Evolutionary conservation across 2,113 vertebrate genomes (phyloP).

Genomic region (Atlantisia rogersi): DNA sequence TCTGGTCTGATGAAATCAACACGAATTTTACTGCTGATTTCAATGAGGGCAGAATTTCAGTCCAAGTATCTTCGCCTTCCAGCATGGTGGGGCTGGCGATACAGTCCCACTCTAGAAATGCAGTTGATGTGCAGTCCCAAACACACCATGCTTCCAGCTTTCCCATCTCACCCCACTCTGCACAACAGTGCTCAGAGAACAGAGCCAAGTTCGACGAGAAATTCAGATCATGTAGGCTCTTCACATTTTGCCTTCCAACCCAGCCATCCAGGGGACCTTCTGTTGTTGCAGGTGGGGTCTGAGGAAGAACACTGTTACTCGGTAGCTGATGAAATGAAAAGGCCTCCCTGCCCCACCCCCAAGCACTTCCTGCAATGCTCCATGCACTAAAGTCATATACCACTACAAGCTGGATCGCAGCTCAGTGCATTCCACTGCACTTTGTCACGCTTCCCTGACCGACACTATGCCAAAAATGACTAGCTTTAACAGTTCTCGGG

Average conservation of each 20-base stretch:
- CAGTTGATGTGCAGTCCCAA: neutral
- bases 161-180: neutral
- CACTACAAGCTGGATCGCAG: slow-evolving; percentile 19
- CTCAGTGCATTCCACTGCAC: slow-evolving; percentile 56
- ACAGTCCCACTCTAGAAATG: accelerated
- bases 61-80: neutral
- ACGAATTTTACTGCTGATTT: neutral
- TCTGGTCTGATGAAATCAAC: neutral
- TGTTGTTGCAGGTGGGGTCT: neutral
- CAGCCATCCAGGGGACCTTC: neutral
- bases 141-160: neutral
- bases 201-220: neutral
- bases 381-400: neutral
- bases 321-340: neutral
- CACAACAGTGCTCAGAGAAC: neutral
- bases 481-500: slow-evolving; percentile 53
- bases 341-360: neutral
- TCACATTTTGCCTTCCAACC: neutral
- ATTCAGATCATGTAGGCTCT: neutral
- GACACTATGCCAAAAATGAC: slow-evolving; percentile 51
- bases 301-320: neutral
- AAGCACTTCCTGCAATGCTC: neutral
- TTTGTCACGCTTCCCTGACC: slow-evolving; percentile 53
- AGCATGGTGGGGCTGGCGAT: neutral
- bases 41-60: neutral